Evolutionary conservation across 1,140 invertebrate genomes (phyloP).

Genomic region (Drosophila bocki): DNA sequence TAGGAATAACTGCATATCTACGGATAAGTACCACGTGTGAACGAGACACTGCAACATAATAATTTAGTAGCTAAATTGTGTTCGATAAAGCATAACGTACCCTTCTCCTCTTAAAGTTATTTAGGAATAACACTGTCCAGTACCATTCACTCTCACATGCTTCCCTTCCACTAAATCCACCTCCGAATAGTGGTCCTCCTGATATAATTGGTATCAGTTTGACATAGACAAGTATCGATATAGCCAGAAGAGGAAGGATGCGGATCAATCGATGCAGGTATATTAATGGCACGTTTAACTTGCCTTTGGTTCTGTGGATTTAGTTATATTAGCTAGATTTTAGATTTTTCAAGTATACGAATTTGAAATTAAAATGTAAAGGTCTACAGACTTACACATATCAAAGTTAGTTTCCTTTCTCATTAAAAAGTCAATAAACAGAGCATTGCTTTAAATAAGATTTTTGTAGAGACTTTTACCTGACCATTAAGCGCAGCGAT

Average conservation of each 20-base stretch:
- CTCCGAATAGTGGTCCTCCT: conserved; percentile 34
- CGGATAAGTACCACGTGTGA: conserved; percentile 94
- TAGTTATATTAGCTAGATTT: too few species aligned
- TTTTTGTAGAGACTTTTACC: conserved; percentile 63
- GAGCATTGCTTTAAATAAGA: too few species aligned
- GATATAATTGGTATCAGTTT: conserved; percentile 3
- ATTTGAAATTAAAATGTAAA: too few species aligned
- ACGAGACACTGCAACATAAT: conserved; percentile 90
- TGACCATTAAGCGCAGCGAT: conserved; percentile 88
- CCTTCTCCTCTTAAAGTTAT: conserved; percentile 35
- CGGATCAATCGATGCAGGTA: conserved; percentile 1
- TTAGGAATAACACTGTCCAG: conserved; percentile 51
- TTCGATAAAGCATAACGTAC: background rate
- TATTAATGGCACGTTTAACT: background rate
- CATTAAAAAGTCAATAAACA: conserved; percentile 35
- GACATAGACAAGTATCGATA: background rate
- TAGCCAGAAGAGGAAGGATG: background rate
- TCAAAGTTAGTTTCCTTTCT: too few species aligned
- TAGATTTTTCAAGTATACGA: too few species aligned
- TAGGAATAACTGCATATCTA: conserved; percentile 93
- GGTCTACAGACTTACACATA: too few species aligned
- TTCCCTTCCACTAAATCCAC: conserved; percentile 51
- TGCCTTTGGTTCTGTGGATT: conserved; percentile 20
- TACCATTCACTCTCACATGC: conserved; percentile 49
- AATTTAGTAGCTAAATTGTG: background rate